Conservation (phyloP, 2,797 vertebrate species). For the Enteromius anoplus region DNA sequence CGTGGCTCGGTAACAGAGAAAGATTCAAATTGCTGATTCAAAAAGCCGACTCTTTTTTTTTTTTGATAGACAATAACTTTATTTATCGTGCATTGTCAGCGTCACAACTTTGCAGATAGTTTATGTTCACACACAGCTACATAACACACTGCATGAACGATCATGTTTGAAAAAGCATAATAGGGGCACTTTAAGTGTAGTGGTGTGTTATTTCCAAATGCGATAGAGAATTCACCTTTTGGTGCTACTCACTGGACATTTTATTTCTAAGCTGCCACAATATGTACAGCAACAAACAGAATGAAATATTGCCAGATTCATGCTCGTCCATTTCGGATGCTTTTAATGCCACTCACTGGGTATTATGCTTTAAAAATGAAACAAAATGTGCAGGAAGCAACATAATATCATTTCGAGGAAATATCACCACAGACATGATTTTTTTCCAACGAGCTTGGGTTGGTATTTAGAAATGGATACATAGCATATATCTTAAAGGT, state of each 20-base stretch:
- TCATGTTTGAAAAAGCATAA: too few species aligned
- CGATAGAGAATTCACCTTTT: neutral
- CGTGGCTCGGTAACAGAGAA: too few species aligned
- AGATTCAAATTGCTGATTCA: too few species aligned
- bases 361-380: conserved; percentile 1
- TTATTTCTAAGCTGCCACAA: neutral
- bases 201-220: neutral
- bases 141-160: too few species aligned
- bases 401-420: neutral
- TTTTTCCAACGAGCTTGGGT: neutral
- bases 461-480: conserved; percentile 1
- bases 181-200: neutral
- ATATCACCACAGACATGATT: neutral
- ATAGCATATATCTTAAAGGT: too few species aligned
- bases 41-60: too few species aligned
- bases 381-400: neutral
- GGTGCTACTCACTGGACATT: neutral
- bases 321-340: neutral
- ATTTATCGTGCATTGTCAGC: too few species aligned
- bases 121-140: too few species aligned
- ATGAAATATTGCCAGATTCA: neutral
- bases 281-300: neutral
- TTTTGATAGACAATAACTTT: too few species aligned
- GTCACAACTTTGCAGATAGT: too few species aligned
- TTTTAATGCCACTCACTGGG: neutral